Base-by-base conservation (phyloP, 1,140 invertebrate species). In the Penaeus vannamei region DNA sequence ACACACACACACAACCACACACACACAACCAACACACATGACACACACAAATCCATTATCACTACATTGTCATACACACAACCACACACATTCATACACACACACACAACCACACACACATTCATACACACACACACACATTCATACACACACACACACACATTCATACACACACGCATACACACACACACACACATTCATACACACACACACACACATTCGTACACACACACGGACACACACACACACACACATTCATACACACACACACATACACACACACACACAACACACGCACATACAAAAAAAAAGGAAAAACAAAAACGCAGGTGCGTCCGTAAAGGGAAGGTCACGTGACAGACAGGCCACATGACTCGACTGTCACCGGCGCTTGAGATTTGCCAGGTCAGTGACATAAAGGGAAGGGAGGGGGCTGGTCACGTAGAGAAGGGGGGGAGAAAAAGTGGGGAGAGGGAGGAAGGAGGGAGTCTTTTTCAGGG, bases 251-350 rank as follows among this genome's bases (percentile, higher is more conserved):
- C 64, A 66, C 26, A 66, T 7, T 2, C 64, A 66, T 7, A 66
- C 64, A 66, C 64, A 66, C 64, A 66, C 64, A 66, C 64, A 66
- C 64, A 26, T 7, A 66, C 64, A 66, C 64, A 66, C 64, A 66
- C 26, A 66, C 26, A 66, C 26, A 66, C 26, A 66, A 66, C 36
- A 36, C 36, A 36, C 36, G 5, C 36, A 36, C 36, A 36, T 5
- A 36, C 36, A 36, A 36, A 36, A 36, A 36, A 36, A 36, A 36
- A 36, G 5, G 5, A 36, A 36, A 36, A 36, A 36, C 1, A 36
- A 36, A 36, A 36, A 36, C 2, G 26, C 64, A 66, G 22, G 26
- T 26, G 22, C 7, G 2, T 66, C 26, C 26, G 22, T 23, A 66
- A 66, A 23, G 64, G 64, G 64, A 22, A 36, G 36, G 36, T 36